A percentile compares a stretch with the other conserved stretches of the same genome.
Conservation (phyloP, 2,888 invertebrate genomes). For the Caenorhabditis zanzibari region DNA sequence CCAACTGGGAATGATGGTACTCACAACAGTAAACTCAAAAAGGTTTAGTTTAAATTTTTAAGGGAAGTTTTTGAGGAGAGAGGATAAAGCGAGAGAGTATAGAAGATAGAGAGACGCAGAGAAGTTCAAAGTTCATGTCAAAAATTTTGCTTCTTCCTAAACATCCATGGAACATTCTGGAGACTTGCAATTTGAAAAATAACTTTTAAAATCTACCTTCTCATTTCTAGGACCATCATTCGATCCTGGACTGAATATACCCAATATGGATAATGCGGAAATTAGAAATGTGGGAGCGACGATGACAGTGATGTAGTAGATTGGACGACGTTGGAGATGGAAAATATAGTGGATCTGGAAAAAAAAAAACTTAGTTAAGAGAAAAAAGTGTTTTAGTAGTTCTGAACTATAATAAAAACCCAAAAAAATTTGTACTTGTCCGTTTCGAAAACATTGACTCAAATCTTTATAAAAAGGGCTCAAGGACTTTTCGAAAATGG, state of each 20-base stretch:
- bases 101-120: constrained; percentile 34
- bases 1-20: constrained; percentile 14
- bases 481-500: too few species aligned
- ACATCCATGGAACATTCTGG: not conserved
- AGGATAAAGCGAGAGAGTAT: constrained; percentile 9
- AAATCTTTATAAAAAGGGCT: too few species aligned
- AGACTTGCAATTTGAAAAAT: constrained; percentile 9
- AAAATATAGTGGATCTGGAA: constrained; percentile 80
- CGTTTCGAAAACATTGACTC: too few species aligned
- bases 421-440: too few species aligned
- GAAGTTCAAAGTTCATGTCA: constrained; percentile 4
- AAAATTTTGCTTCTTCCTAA: not conserved
- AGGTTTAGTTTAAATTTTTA: constrained; percentile 9
- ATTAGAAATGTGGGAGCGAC: constrained; percentile 81
- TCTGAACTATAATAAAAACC: too few species aligned
- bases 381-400: too few species aligned
- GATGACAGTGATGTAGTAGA: constrained; percentile 81
- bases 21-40: constrained; percentile 40
- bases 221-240: constrained; percentile 80
- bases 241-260: constrained; percentile 80
- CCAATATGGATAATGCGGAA: constrained; percentile 79
- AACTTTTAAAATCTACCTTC: constrained; percentile 66
- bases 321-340: constrained; percentile 79
- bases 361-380: not conserved
- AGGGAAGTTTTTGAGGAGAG: not conserved